Percentiles rank a stretch among this genome's conserved stretches.
phyloP scores from a whole-genome alignment of 2,797 vertebrate species.

The Eremophila alpestris region DNA sequence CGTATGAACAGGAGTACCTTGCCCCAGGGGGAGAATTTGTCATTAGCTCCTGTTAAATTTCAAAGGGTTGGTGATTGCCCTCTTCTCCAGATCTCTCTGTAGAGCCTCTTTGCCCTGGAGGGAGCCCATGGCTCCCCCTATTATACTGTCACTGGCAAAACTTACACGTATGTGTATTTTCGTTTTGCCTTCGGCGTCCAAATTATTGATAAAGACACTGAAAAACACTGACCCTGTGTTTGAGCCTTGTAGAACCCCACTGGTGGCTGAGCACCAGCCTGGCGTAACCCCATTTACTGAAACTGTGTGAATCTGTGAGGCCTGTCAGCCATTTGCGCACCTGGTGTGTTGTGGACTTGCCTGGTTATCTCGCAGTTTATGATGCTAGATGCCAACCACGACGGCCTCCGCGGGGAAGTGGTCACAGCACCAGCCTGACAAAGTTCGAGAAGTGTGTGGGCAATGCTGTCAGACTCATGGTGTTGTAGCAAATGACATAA shows the following conservation, averaged over 20 bases:
- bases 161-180: fast-evolving
- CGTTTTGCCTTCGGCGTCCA: background rate
- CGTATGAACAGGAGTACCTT: background rate
- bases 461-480: background rate
- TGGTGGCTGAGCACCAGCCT: background rate
- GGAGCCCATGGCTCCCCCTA: background rate
- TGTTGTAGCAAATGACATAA: background rate
- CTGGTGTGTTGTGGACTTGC: fast-evolving
- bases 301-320: background rate
- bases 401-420: fast-evolving
- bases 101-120: background rate
- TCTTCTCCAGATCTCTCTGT: no score
- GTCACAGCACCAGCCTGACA: background rate
- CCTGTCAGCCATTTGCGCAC: background rate
- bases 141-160: background rate
- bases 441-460: background rate
- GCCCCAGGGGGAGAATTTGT: background rate
- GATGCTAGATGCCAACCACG: background rate
- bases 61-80: background rate
- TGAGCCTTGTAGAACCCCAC: background rate
- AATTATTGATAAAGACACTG: background rate
- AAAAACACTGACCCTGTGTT: background rate
- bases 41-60: background rate
- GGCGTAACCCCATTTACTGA: background rate
- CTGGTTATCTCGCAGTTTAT: background rate